Evolutionary conservation across 37 sponge, comb jelly and placozoan species (phyloP), one percentile per base, ranked within the genome.

Genomic region (Halichondria panicea): DNA sequence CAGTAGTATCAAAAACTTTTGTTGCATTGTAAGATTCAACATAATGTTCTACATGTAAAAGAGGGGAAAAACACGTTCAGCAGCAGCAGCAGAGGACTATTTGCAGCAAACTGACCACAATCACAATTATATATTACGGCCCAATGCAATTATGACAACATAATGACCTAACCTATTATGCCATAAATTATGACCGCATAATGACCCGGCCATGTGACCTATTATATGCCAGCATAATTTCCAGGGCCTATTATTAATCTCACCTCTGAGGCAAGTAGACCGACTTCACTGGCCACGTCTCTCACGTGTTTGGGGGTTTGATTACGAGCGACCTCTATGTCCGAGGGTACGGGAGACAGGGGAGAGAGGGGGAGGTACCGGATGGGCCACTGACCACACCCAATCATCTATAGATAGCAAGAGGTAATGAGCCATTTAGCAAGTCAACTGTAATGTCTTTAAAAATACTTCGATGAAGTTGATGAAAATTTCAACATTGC

Each of bases 271-370:
- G 85, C 76, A 0, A 83, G 67, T 12, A 98, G 80, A 0, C 96
- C 92, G 15, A 98, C 79, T 77, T 95, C 99, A 21, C 59, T 46
- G 0, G 96, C 96, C 32, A 98, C 63, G 39, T 91, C 84, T 2
- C 43, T 42, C 32, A 98, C 76, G 6, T 71, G 48, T 70, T 96
- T 95, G 2, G 99, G 96, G 0, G 78, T 82, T 81, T 98, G 99
- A 63, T 76, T 61, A 0, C 88, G 84, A 22, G 99, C 91, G 4
- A 92, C 56, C 22, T 74, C 85, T 77, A 92, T 89, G 61, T 94
- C 91, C 1, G 82, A 52, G 5, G 99, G 99, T 0, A 98, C 99
- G 40, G 99, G 99, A n/a, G 66, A 53, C 19, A 74, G 68, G 12
- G 63, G 80, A 21, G 37, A 57, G 33, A 98, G 81, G 22, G 94